Conservation (phyloP, 2,113 vertebrate genomes). For the Onychostoma macrolepis region DNA sequence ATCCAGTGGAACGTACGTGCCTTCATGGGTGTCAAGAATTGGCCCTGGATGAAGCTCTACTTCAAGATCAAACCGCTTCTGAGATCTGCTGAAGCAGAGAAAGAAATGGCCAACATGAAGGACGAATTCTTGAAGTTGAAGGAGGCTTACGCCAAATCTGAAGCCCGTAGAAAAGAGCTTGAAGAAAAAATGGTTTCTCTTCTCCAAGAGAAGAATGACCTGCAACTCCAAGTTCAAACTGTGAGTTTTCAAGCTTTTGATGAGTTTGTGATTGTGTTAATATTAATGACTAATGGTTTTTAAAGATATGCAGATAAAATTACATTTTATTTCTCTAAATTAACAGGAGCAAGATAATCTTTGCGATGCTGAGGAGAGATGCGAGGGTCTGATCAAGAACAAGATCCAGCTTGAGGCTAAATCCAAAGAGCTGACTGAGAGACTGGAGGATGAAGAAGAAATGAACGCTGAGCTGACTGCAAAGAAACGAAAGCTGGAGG, state of each 20-base stretch:
- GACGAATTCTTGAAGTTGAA: slow-evolving; percentile 84
- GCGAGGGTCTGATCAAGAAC: slow-evolving; percentile 86
- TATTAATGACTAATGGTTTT: no score
- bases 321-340: no score
- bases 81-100: slow-evolving; percentile 81
- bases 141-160: slow-evolving; percentile 83
- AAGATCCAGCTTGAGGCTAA: slow-evolving; percentile 90
- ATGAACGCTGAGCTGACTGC: slow-evolving; percentile 83
- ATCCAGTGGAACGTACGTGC: slow-evolving; percentile 70
- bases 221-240: slow-evolving; percentile 86
- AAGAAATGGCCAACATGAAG: slow-evolving; percentile 86
- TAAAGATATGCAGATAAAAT: no score
- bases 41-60: slow-evolving; percentile 87
- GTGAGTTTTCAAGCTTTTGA: no score
- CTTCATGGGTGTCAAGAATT: slow-evolving; percentile 87
- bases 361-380: slow-evolving; percentile 77
- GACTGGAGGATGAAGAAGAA: slow-evolving; percentile 86
- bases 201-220: slow-evolving; percentile 89
- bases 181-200: slow-evolving; percentile 87
- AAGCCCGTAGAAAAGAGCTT: slow-evolving; percentile 82
- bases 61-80: slow-evolving; percentile 87
- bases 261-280: not conserved
- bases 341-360: slow-evolving; percentile 83
- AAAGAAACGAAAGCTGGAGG: slow-evolving; percentile 83
- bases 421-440: slow-evolving; percentile 81